Evolutionary conservation across 2,113 vertebrate genomes (phyloP).

Genomic region (Apus apus): DNA sequence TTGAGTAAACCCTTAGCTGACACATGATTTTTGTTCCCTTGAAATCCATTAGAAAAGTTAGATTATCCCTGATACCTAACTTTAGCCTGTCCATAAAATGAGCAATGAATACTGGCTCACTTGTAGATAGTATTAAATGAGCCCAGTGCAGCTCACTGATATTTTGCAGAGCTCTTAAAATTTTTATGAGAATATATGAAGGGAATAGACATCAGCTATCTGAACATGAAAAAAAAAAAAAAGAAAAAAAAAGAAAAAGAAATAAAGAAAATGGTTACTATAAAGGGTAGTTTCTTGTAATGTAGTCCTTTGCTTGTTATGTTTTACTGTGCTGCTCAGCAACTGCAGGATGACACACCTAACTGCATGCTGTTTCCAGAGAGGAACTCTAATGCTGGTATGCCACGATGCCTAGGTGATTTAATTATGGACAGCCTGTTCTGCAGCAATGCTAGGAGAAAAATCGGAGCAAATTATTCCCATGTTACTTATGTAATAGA

Average conservation of each 20-base stretch:
- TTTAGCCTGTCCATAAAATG: neutral
- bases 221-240: neutral
- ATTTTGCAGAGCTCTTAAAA: neutral
- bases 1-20: neutral
- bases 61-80: neutral
- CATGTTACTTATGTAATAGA: neutral
- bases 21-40: neutral
- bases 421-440: neutral
- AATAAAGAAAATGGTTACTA: neutral
- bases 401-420: fast-evolving
- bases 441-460: neutral
- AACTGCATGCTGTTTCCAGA: neutral
- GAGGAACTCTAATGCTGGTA: neutral
- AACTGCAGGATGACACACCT: neutral
- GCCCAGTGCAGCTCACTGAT: neutral
- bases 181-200: neutral
- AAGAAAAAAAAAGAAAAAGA: neutral
- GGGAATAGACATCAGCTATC: neutral
- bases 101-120: neutral
- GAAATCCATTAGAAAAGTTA: neutral
- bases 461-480: neutral
- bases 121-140: neutral
- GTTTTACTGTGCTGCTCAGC: neutral
- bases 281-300: neutral
- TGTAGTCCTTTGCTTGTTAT: neutral